These are phyloP conservation scores for Tretioscincus oriximinensis DNA, from an alignment of 2,113 vertebrate species.

Conservation along the genomic window DNA sequence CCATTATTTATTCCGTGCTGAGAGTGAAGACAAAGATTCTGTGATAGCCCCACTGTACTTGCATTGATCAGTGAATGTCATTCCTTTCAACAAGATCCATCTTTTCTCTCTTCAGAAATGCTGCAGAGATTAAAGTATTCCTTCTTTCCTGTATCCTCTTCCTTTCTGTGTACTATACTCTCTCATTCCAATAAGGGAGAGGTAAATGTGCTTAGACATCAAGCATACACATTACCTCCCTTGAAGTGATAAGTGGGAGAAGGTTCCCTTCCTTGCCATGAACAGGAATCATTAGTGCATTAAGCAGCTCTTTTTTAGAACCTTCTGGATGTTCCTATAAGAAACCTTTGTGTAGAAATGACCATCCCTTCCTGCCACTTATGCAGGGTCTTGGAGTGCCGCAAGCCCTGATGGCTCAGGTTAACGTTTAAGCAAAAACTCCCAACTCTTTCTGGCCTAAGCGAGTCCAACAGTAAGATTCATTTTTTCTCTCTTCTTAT, in stretches of 20 bases:
- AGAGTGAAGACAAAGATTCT: background rate
- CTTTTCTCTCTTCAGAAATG: background rate
- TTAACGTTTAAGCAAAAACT: background rate
- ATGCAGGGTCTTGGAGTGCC: background rate
- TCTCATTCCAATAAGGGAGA: background rate
- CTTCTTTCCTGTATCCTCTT: background rate
- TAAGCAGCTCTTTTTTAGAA: background rate
- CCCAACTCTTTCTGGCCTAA: background rate
- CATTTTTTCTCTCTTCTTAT: slow-evolving; percentile 26
- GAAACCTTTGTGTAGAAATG: background rate
- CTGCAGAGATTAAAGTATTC: background rate
- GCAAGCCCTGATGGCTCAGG: background rate
- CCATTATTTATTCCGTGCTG: background rate
- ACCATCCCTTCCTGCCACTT: background rate
- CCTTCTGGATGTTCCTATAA: background rate
- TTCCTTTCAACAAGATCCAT: background rate
- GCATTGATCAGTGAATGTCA: too few species aligned
- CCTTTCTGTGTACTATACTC: background rate
- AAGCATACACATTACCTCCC: too few species aligned
- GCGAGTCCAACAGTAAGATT: background rate
- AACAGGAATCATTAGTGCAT: background rate
- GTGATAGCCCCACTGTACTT: background rate
- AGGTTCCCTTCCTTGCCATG: background rate
- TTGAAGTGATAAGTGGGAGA: background rate
- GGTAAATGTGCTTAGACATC: background rate